phyloP scores from a whole-genome alignment of 2,113 vertebrate genomes.

The Myocastor coypus region DNA sequence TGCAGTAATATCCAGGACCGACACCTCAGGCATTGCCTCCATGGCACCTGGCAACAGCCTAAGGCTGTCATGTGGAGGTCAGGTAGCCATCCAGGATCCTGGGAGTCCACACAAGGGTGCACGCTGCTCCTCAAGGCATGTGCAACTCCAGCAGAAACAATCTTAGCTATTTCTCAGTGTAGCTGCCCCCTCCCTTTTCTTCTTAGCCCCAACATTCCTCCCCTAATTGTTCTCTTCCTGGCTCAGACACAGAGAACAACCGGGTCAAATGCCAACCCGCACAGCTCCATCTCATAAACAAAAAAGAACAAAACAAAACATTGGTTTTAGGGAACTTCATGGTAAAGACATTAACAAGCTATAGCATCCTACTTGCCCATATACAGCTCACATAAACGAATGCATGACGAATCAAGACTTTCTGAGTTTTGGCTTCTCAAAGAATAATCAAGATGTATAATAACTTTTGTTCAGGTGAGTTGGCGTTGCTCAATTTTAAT shows the following conservation, averaged over 20 bases:
- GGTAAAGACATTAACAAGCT: background rate
- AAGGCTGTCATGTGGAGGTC: background rate
- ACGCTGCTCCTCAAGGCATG: background rate
- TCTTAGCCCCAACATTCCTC: background rate
- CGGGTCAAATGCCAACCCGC: background rate
- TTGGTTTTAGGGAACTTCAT: background rate
- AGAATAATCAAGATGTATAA: background rate
- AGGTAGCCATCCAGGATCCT: background rate
- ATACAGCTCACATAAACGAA: background rate
- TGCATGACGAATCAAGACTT: background rate
- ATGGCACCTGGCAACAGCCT: background rate
- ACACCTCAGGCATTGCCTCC: background rate
- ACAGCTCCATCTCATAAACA: slow-evolving; percentile 46
- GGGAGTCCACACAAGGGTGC: background rate
- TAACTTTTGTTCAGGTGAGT: background rate
- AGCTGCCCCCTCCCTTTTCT: background rate
- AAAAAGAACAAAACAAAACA: background rate
- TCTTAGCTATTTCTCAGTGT: background rate
- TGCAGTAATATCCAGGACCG: background rate
- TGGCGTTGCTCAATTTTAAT: slow-evolving; percentile 9
- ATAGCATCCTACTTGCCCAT: background rate
- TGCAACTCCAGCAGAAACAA: background rate
- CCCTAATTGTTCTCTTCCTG: background rate
- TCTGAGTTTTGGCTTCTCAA: slow-evolving; percentile 35
- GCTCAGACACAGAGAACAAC: background rate